Evolutionary conservation across 2,113 vertebrate species (phyloP), one percentile per base, ranked within the genome.

Genomic region (Marmota flaviventris): DNA sequence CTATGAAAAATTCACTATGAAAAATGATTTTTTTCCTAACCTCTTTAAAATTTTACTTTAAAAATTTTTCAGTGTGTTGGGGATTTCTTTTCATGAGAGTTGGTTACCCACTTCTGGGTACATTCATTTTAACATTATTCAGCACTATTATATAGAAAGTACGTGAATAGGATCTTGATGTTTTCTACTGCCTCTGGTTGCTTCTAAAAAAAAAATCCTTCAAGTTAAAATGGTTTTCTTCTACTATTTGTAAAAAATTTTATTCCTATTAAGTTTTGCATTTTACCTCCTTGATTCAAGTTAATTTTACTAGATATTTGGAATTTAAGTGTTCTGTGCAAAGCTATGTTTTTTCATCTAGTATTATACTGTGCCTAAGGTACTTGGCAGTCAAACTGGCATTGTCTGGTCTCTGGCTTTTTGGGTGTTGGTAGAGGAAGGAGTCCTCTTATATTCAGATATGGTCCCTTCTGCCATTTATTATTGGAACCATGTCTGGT

Each of bases 181-280:
- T 73, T 93, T 87, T 90, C 32, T 83, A 94, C 58, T 94, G 73
- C 65, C 53, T 91, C 48, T 69, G 12, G 39, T 14, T 72, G 37
- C 67, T 92, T 96, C 86, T 85, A 25, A 95, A 96, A 96, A 96
- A 96, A 88, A 95, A 83, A 89, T 88, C 58, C 42, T 96, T 93
- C 73, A 78, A 78, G 45, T 75, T 91, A 94, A 94, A 85, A 42
- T 91, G 37, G 61, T 86, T 94, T 67, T 69, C 56, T 83, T 63
- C 42, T 14, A 86, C 34, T 86, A 8, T 69, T 79, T 89, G 63
- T 81, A 96, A 95, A 93, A 45, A 8, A 82, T 86, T 93, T 93
- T 87, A 48, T 75, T 85, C 39, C 56, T 95, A 25, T 86, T 92
- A 37, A 69, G 29, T 96, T 93, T 91, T 76, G 2, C 20, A 42